Conservation (phyloP, 1,140 invertebrate species). For the Procambarus clarkii region DNA sequence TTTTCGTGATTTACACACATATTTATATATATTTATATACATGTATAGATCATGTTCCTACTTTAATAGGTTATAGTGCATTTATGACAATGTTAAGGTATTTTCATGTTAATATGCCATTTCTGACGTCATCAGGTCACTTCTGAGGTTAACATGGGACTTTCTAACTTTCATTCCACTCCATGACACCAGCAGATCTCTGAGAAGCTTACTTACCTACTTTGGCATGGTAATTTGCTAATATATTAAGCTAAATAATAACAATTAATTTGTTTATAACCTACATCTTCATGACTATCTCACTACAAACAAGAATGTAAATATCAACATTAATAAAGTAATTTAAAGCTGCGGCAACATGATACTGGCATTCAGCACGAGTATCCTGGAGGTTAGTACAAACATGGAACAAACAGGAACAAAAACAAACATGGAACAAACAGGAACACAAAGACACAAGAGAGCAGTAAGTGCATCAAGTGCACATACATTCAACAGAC, state of each 20-base stretch:
- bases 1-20: not conserved
- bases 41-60: not conserved
- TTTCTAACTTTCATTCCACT: slow-evolving; percentile 29
- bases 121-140: slow-evolving; percentile 38
- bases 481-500: slow-evolving; percentile 46
- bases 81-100: not conserved
- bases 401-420: slow-evolving; percentile 39
- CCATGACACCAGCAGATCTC: slow-evolving; percentile 53
- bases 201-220: slow-evolving; percentile 67
- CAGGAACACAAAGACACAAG: slow-evolving; percentile 58
- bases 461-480: slow-evolving; percentile 40
- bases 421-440: slow-evolving; percentile 39
- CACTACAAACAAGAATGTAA: slow-evolving; percentile 65
- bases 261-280: slow-evolving; percentile 58
- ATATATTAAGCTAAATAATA: slow-evolving; percentile 66
- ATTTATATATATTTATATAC: slow-evolving; percentile 4
- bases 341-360: slow-evolving; percentile 62
- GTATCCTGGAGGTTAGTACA: slow-evolving; percentile 57
- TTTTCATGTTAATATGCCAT: slow-evolving; percentile 6
- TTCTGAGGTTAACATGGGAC: slow-evolving; percentile 37
- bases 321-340: slow-evolving; percentile 63
- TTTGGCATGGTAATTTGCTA: slow-evolving; percentile 66
- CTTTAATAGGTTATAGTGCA: not conserved
- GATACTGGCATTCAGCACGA: slow-evolving; percentile 46
- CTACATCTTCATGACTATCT: slow-evolving; percentile 58